A percentile compares a stretch with the other conserved stretches of the same genome.
These are phyloP conservation scores for Isotomurus palustris DNA, from an alignment of 2,888 invertebrate species.

Conservation along the genomic window DNA sequence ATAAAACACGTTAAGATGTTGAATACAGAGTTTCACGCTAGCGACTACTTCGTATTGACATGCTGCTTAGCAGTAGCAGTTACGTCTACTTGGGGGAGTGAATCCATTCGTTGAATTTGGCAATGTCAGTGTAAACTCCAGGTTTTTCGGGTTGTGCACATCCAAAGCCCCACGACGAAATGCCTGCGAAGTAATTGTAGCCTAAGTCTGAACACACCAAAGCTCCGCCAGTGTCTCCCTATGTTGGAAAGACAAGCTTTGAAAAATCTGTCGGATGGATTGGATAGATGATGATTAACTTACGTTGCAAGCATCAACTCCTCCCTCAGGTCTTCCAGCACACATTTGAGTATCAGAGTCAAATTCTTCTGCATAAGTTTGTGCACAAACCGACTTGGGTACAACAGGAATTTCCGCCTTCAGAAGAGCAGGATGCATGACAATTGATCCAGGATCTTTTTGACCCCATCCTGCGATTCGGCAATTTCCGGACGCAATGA, in stretches of 20 bases:
- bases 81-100: no score
- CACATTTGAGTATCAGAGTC: background rate
- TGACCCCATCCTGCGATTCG: constrained; percentile 2
- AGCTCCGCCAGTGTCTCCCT: constrained; percentile 7
- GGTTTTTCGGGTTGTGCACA: constrained; percentile 1
- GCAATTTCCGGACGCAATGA: background rate
- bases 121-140: constrained; percentile 2
- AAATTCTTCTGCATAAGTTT: background rate
- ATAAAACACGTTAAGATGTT: no score
- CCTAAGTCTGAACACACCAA: constrained; percentile 1
- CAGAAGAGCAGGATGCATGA: background rate
- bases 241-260: background rate
- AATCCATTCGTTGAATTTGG: background rate
- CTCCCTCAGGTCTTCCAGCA: background rate
- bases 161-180: background rate
- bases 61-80: no score
- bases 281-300: background rate
- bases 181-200: constrained; percentile 8
- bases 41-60: no score
- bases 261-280: background rate
- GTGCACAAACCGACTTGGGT: background rate
- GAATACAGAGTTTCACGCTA: no score
- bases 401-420: constrained; percentile 1
- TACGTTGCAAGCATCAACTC: background rate
- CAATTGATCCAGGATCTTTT: background rate